Percentiles rank a stretch among this genome's conserved stretches.
Evolutionary conservation across 2,888 invertebrate genomes (phyloP).

Genomic region (Clistopyga incitator): DNA sequence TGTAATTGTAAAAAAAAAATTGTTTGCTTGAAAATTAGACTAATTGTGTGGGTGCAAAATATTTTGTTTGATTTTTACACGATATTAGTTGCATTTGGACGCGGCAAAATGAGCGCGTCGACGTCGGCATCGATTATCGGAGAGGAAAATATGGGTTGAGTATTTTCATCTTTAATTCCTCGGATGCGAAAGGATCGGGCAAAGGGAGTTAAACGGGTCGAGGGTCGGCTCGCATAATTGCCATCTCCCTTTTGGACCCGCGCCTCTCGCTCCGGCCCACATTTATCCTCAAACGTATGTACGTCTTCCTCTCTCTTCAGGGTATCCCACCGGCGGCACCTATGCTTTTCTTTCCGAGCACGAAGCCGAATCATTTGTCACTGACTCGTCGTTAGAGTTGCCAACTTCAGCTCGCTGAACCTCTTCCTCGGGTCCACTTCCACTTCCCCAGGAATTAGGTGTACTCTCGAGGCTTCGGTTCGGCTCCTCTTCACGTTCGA

Average conservation of each 20-base stretch:
- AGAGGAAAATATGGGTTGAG: slow-evolving; percentile 11
- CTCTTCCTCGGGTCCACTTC: slow-evolving; percentile 52
- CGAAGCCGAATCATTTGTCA: slow-evolving; percentile 66
- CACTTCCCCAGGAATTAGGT: slow-evolving; percentile 55
- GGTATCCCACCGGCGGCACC: slow-evolving; percentile 40
- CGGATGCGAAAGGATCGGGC: slow-evolving; percentile 4
- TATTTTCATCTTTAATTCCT: slow-evolving; percentile 34
- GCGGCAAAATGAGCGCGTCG: slow-evolving; percentile 1
- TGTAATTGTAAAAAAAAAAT: too few relatives aligned
- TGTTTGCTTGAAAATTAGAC: too few relatives aligned
- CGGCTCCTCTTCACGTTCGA: slow-evolving; percentile 18
- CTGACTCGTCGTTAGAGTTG: slow-evolving; percentile 68
- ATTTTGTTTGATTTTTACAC: too few relatives aligned
- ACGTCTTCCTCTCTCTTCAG: slow-evolving; percentile 45
- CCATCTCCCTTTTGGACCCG: slow-evolving; percentile 33
- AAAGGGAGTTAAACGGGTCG: slow-evolving; percentile 1
- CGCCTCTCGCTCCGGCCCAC: slow-evolving; percentile 2
- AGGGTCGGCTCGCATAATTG: slow-evolving; percentile 27
- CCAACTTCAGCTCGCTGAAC: slow-evolving; percentile 62
- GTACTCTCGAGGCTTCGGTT: slow-evolving; percentile 38
- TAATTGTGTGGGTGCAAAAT: too few relatives aligned
- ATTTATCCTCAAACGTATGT: slow-evolving; percentile 9
- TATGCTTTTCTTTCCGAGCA: slow-evolving; percentile 63
- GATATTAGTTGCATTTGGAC: slow-evolving; percentile 15
- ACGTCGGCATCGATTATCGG: slow-evolving; percentile 11